Base-by-base conservation (phyloP, 2,113 vertebrate species). In the Indicator maculatus region DNA sequence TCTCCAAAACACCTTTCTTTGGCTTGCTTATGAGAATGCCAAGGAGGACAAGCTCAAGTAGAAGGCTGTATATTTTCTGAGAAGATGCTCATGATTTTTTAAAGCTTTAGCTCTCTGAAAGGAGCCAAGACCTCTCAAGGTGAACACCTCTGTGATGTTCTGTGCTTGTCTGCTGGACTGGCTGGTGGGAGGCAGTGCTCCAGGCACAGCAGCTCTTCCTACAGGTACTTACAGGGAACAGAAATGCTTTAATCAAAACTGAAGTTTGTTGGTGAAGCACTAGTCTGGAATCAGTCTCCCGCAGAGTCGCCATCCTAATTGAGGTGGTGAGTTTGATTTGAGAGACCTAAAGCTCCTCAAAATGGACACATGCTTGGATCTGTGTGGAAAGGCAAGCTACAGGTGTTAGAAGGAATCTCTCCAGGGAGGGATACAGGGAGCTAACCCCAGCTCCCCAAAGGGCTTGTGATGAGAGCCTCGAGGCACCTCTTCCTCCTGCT, bases 341-440 rank as follows among this genome's bases (percentile, higher is more conserved):
- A 24, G 31, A 65, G 86, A 60, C 6, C 33, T 88, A 41, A 52
- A 61, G 55, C 66, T 69, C 45, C 67, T 89, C 63, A 39, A 9
- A 75, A 47, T 2, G 4, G 41, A 4, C 13, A 58, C 15, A 2
- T 0, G 0, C 10, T n/a, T 81, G 63, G n/a, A 38, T 65, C 50
- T 61, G 1, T 38, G 27, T 10, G 44, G 28, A 36, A 33, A 70
- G 55, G 58, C 17, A 19, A 36, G 45, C 30, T 79, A n/a, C 21
- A 30, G 30, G n/a, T 61, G 18, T 30, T 13, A n/a, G 5, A n/a
- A 77, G 56, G 38, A 2, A 1, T 82, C 58, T 58, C 3, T n/a
- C 7, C 3, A 2, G 12, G 28, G 18, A 76, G 16, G 44, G n/a
- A 23, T 21, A 14, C 4, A 0, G 4, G 1, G 2, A n/a, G 30